Base-by-base conservation (phyloP, 2,888 invertebrate species). In the Orthosia gothica region DNA sequence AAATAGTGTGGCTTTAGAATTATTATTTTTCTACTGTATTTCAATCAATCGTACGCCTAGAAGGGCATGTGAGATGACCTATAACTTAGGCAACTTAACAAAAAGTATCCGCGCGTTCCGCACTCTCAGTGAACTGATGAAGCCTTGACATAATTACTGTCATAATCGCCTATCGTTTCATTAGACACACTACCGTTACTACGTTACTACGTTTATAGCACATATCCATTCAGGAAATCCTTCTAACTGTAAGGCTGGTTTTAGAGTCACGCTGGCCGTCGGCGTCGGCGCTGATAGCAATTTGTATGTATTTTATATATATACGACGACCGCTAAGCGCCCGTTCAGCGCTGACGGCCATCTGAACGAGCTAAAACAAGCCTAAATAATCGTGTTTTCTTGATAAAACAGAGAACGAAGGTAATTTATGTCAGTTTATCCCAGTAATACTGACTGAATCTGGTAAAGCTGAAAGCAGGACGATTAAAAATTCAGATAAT, bases 121-220 rank as follows among this genome's bases (percentile, higher is more conserved):
- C 61, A 65, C 32, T 63, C 54, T 69, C 32, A 62, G 45, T 71
- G 57, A 47, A 55, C 50, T 55, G 9, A 32, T 64, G 13, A 52
- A 45, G n/a, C 76, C 81, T 76, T 82, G 84, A 63, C 68, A 69
- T 71, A 45, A 80, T 69, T 80, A 57, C 13, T 32, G 67, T 55
- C 54, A 66, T 54, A 68, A 64, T 58, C 52, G 13, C 15, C 40
- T 64, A 74, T 62, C 45, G 20, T 55, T 62, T 71, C 49, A 84
- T 70, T 79, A 61, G 26, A 68, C 18, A 54, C 45, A 70, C 32
- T 50, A 65, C 52, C 59, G 55, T 61, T 64, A 55, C n/a, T n/a
- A n/a, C n/a, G n/a, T n/a, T n/a, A n/a, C n/a, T n/a, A 65, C 59
- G 61, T 54, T 58, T 52, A n/a, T 70, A 40, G 18, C 66, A 57